Percentiles rank a stretch among this genome's conserved stretches.
Conservation (phyloP, 1,140 invertebrate genomes). For the Euwallacea similis region DNA sequence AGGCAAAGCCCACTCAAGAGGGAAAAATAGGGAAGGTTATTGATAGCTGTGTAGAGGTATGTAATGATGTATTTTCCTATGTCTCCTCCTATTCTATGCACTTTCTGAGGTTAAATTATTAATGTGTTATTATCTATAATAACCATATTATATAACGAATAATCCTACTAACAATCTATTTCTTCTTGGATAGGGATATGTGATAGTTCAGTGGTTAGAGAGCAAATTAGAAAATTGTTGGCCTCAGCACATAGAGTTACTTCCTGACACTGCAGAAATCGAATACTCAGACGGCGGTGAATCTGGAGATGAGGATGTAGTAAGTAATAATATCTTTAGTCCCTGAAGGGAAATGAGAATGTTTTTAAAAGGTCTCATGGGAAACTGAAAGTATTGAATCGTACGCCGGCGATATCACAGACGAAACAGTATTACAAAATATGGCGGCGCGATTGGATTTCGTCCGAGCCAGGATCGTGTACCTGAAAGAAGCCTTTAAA, state of each 20-base stretch:
- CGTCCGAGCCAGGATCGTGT: slow-evolving; percentile 48
- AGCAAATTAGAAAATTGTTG: slow-evolving; percentile 83
- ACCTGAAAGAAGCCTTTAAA: slow-evolving; percentile 49
- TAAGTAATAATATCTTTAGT: neutral
- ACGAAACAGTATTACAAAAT: slow-evolving; percentile 49
- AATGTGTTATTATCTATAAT: no score
- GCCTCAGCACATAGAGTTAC: slow-evolving; percentile 66
- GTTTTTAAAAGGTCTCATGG: slow-evolving; percentile 64
- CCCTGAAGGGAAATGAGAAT: neutral
- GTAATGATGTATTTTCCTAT: neutral
- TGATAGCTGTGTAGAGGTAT: slow-evolving; percentile 82
- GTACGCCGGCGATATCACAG: slow-evolving; percentile 49
- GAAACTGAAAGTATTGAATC: slow-evolving; percentile 76
- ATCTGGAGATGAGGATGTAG: slow-evolving; percentile 56
- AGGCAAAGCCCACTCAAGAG: slow-evolving; percentile 74
- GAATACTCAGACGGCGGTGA: slow-evolving; percentile 71
- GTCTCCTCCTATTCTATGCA: neutral
- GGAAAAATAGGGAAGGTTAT: slow-evolving; percentile 81
- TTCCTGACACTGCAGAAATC: slow-evolving; percentile 46
- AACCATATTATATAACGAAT: no score
- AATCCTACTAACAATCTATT: neutral
- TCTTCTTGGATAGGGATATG: slow-evolving; percentile 51
- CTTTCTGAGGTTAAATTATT: neutral
- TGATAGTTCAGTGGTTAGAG: slow-evolving; percentile 87
- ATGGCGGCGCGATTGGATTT: slow-evolving; percentile 52